Conservation (phyloP, 2,797 vertebrate species). For the Squalus acanthias region DNA sequence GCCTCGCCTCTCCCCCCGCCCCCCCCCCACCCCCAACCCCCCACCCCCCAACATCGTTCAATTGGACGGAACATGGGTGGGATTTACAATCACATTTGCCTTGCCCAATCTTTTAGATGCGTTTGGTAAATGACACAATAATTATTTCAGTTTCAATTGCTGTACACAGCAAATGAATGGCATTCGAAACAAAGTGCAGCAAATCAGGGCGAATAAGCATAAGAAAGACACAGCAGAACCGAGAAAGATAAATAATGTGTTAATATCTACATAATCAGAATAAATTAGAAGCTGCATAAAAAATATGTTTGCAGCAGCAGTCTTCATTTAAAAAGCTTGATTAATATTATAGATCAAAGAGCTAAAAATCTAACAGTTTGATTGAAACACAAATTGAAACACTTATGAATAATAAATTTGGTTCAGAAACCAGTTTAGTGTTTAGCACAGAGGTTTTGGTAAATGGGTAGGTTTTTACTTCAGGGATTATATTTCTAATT, state of each 20-base stretch:
- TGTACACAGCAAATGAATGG: neutral
- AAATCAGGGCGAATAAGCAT: neutral
- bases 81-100: neutral
- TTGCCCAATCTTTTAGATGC: neutral
- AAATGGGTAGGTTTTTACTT: neutral
- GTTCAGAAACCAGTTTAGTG: neutral
- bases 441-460: neutral
- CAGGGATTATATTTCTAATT: neutral
- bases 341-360: constrained; percentile 22
- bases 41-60: neutral
- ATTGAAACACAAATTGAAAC: constrained; percentile 5
- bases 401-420: constrained; percentile 2
- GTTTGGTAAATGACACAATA: constrained; percentile 8
- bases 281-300: constrained; percentile 9
- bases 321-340: constrained; percentile 7
- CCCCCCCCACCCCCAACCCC: neutral
- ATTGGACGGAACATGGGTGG: constrained; percentile 16
- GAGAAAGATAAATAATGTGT: constrained; percentile 13
- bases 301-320: neutral
- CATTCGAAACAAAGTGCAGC: neutral
- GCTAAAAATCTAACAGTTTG: constrained; percentile 6
- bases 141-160: constrained; percentile 6
- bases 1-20: neutral
- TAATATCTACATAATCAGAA: constrained; percentile 8
- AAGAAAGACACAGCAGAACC: neutral